A percentile compares a stretch with the other conserved stretches of the same genome.
Evolutionary conservation across 2,113 vertebrate species (phyloP).

Genomic region (Thamnaconus septentrionalis): DNA sequence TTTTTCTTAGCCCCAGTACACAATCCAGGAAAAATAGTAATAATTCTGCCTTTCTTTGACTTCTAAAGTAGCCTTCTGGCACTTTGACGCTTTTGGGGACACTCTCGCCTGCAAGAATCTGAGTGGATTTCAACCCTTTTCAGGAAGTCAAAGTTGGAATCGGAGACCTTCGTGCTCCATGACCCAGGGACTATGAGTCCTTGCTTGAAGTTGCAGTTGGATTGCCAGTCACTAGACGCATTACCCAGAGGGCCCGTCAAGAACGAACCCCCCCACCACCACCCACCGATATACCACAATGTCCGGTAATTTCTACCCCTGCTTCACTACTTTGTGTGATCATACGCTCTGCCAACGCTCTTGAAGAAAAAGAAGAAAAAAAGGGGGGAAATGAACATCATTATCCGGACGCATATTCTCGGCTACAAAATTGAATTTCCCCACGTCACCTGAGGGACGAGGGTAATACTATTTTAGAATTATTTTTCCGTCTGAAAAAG

Average conservation of each 20-base stretch:
- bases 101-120: too few species aligned
- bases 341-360: not conserved
- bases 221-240: too few species aligned
- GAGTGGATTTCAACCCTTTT: too few species aligned
- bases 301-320: not conserved
- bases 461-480: slow-evolving; percentile 30
- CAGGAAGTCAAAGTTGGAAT: too few species aligned
- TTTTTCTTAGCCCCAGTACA: not conserved
- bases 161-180: too few species aligned
- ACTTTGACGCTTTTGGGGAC: too few species aligned
- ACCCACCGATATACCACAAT: not conserved
- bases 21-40: not conserved
- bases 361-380: not conserved
- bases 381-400: not conserved
- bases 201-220: too few species aligned
- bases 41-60: too few species aligned
- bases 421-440: slow-evolving; percentile 15
- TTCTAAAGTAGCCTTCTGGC: too few species aligned
- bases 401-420: slow-evolving; percentile 5
- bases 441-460: slow-evolving; percentile 29
- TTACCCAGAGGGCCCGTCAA: too few species aligned
- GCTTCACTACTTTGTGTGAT: not conserved
- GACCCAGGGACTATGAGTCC: too few species aligned
- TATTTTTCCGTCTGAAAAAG: not conserved
- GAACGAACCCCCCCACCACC: too few species aligned